Base-by-base conservation (phyloP, 2,888 invertebrate species). In the Atethmia centrago region DNA sequence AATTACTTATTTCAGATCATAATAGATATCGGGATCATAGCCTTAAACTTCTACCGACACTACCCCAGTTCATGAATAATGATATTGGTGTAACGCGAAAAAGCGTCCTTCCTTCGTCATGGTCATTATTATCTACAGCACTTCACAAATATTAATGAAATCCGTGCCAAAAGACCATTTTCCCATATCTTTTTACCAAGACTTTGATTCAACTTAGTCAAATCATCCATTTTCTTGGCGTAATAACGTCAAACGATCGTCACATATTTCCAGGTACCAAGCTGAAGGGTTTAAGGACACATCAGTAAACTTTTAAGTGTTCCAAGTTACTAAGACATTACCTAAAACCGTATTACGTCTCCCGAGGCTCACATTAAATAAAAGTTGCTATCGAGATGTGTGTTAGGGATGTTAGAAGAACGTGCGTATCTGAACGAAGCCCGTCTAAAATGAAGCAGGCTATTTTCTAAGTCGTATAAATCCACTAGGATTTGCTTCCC, bases 401-500 rank as follows among this genome's bases (percentile, higher is more conserved):
- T 75, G 74, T 80, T 82, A 83, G 84, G 53, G 68, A 61, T 72
- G 73, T 74, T 67, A 70, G 42, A 69, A 62, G 59, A 81, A 83
- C 68, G 56, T 61, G 53, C 56, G 51, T 63, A 72, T 61, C 53
- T 42, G 69, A 68, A 61, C 36, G 4, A 10, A 55, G 12, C 62
- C 56, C 40, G 31, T 56, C 51, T 47, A 70, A 67, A 79, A 77
- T 45, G 69, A 55, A 64, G 49, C 36, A 25, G 49, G n/a, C 40
- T 65, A 70, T 79, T 80, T 73, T 59, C 75, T 74, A 76, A 73
- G 55, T 63, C 65, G 65, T 66, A 79, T 83, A 85, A 79, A 87
- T 88, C 84, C 82, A 59, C 64, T 51, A 80, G 88, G 87, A 89
- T 89, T 89, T 83, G 73, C 79, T 80, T 71, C 28, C 69, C 67